These are phyloP conservation scores for Petrolisthes manimaculis DNA, from an alignment of 2,888 invertebrate species.

Conservation along the genomic window DNA sequence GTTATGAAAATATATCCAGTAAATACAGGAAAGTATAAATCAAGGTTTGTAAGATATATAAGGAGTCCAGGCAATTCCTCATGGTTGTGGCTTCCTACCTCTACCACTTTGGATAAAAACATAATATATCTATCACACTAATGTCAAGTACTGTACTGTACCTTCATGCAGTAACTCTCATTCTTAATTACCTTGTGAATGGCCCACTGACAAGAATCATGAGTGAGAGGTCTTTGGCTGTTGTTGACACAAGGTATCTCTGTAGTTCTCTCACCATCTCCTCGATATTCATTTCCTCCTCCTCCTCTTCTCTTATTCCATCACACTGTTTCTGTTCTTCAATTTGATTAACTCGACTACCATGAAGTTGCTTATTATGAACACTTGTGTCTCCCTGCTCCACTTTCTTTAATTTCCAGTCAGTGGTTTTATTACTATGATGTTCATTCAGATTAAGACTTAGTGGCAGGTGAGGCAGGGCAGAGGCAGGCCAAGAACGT, in stretches of 20 bases:
- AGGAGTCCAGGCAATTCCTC: no score
- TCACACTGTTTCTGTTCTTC: background rate
- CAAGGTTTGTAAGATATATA: no score
- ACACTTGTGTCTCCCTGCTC: background rate
- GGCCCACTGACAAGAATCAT: conserved; percentile 56
- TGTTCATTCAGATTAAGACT: background rate
- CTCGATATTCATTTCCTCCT: conserved; percentile 1
- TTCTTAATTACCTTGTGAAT: conserved; percentile 20
- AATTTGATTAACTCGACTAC: background rate
- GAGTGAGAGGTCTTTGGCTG: conserved; percentile 52
- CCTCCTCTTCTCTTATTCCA: conserved; percentile 9
- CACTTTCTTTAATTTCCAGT: background rate
- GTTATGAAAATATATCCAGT: no score
- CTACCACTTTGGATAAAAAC: background rate
- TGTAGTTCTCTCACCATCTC: conserved; percentile 39
- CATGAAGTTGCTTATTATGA: background rate
- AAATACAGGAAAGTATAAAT: no score
- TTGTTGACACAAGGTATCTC: conserved; percentile 38
- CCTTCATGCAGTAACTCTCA: background rate
- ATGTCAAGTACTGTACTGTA: background rate
- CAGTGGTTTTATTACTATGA: background rate
- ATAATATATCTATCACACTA: no score
- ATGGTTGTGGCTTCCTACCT: background rate
- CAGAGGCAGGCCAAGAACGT: conserved; percentile 21
- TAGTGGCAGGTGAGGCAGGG: background rate